phyloP scores from a whole-genome alignment of 2,888 invertebrate species.

The Antitype chi region DNA sequence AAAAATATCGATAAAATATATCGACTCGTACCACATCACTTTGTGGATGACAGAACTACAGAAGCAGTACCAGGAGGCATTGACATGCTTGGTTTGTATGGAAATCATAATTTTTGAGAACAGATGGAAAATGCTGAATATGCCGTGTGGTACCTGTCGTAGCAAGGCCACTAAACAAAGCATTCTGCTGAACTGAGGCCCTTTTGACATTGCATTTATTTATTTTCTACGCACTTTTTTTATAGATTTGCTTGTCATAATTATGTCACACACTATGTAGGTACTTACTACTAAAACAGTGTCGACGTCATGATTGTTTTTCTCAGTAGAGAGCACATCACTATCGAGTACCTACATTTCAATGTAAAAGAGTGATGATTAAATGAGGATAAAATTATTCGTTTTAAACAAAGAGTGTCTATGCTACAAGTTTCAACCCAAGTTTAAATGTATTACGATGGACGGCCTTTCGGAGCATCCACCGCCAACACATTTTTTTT shows the following conservation, averaged over 20 bases:
- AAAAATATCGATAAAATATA: neutral
- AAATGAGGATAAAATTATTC: slow-evolving; percentile 2
- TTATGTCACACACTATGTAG: too few species aligned
- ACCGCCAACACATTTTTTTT: too few species aligned
- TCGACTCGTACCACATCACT: neutral
- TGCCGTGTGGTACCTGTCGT: neutral
- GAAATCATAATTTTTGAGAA: neutral
- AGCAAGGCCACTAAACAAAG: neutral
- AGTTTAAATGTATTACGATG: neutral
- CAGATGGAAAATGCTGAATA: neutral
- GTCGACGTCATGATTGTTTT: too few species aligned
- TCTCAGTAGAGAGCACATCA: too few species aligned
- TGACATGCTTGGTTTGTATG: neutral
- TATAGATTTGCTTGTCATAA: too few species aligned
- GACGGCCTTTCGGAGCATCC: neutral
- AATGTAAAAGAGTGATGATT: slow-evolving; percentile 3
- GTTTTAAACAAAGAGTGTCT: neutral
- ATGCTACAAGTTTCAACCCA: neutral
- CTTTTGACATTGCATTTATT: too few species aligned
- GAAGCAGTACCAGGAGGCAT: neutral
- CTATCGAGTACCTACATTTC: neutral
- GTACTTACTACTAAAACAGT: too few species aligned
- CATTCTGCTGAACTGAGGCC: neutral
- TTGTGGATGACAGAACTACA: neutral
- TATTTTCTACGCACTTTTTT: too few species aligned